Conservation (phyloP, 2,797 vertebrate species). For the Pseudochirops corinnae region DNA sequence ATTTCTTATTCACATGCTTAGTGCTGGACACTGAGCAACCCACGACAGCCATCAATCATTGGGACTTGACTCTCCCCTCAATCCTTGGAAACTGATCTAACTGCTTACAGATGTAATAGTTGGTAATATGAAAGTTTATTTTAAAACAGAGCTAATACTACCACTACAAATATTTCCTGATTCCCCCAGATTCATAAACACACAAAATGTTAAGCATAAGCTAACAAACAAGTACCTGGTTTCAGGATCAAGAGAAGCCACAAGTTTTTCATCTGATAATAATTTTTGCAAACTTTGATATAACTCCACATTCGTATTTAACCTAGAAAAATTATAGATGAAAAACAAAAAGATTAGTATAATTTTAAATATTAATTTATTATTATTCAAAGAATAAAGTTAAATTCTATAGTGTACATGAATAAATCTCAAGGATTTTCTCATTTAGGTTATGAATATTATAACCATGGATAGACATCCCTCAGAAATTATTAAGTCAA, state of each 20-base stretch:
- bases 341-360: constrained; percentile 28
- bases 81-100: neutral
- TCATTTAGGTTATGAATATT: neutral
- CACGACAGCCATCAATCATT: neutral
- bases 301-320: constrained; percentile 96
- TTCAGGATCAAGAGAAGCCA: constrained; percentile 92
- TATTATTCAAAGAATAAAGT: neutral
- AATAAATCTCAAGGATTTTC: neutral
- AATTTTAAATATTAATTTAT: constrained; percentile 8
- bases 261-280: constrained; percentile 87
- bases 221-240: constrained; percentile 87
- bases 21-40: no score
- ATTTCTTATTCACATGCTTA: no score
- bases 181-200: neutral
- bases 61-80: neutral
- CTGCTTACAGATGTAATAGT: neutral
- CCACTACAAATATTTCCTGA: neutral
- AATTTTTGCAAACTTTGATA: constrained; percentile 93
- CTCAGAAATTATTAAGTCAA: neutral
- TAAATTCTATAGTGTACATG: neutral
- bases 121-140: neutral
- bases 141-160: neutral
- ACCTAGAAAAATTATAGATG: constrained; percentile 84
- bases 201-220: neutral
- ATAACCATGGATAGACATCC: neutral